Evolutionary conservation across 2,797 vertebrate genomes (phyloP), one percentile per base, ranked within the genome.

Genomic region (Myiothlypis coronata): DNA sequence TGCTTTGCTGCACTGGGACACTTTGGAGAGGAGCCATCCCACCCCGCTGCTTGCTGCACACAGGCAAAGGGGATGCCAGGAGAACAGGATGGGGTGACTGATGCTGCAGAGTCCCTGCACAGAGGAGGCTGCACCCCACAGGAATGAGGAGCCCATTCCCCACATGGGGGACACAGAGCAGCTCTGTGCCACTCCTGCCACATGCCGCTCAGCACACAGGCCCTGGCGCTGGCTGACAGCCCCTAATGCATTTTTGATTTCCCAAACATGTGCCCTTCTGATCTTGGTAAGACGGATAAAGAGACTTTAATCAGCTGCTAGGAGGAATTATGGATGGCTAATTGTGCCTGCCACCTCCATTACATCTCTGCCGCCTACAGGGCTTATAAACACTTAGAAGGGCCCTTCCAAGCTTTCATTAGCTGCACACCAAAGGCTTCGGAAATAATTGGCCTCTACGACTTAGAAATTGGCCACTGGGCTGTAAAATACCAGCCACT

Each of bases 401-500:
- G 53, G 61, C 84, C 87, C 65, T 90, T 91, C 86, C 83, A 87
- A 88, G 56, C 69, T 87, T 96, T 97, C 96, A 97, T 98, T 97
- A 98, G 96, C 95, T 89, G 95, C 87, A 96, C 96, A 94, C 95
- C 96, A 97, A 98, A 95, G 97, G 92, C 96, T 97, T 96, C 2
- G 0, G 88, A 77, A 96, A 87, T 97, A 96, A 98, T 98, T 97
- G 97, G 91, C 64, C 90, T 80, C 96, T 95, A 90, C 2, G 68
- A 96, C 91, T 98, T 97, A 96, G 92, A 97, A 98, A 98, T 98
- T 97, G 97, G 96, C 95, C 97, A 97, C 65, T 96, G 96, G 96
- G 84, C 97, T 98, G 98, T 98, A 97, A 98, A 98, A 98, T 98
- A 94, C 96, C 97, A 97, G 86, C 94, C 96, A 95, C 84, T 83